Percentiles rank a stretch among this genome's conserved stretches.
Evolutionary conservation across 2,113 vertebrate species (phyloP).

Genomic region (Esox niger): DNA sequence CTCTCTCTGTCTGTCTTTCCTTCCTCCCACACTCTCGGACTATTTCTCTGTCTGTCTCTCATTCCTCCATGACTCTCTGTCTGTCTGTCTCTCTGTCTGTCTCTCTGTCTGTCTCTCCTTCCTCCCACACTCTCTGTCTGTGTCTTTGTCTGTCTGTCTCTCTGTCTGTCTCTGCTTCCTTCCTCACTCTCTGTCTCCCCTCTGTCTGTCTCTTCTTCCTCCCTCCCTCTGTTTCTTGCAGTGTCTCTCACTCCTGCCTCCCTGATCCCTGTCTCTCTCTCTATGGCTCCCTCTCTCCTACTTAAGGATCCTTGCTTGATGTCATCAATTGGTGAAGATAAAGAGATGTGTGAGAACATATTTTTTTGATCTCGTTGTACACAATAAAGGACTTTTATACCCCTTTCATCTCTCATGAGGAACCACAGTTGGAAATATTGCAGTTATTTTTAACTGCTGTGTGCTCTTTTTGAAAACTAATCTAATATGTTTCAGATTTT

Average conservation of each 20-base stretch:
- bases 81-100: slow-evolving; percentile 40
- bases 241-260: slow-evolving; percentile 37
- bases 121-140: slow-evolving; percentile 52
- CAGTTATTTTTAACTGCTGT: slow-evolving; percentile 72
- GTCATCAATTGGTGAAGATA: background rate
- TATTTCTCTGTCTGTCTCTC: slow-evolving; percentile 43
- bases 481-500: background rate
- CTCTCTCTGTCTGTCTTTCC: background rate
- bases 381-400: slow-evolving; percentile 43
- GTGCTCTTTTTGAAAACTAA: background rate
- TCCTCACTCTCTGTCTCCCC: slow-evolving; percentile 66
- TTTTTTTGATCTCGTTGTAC: background rate
- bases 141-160: slow-evolving; percentile 5
- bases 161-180: background rate
- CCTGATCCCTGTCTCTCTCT: background rate
- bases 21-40: slow-evolving; percentile 68
- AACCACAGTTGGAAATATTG: slow-evolving; percentile 78
- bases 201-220: slow-evolving; percentile 56
- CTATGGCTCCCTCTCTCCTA: background rate
- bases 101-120: background rate
- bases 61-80: slow-evolving; percentile 64
- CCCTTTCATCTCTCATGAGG: slow-evolving; percentile 60
- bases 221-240: slow-evolving; percentile 56
- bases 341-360: background rate
- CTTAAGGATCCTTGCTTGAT: background rate